phyloP scores from a whole-genome alignment of 1,140 invertebrate species.

The Cyphomyrmex costatus region DNA sequence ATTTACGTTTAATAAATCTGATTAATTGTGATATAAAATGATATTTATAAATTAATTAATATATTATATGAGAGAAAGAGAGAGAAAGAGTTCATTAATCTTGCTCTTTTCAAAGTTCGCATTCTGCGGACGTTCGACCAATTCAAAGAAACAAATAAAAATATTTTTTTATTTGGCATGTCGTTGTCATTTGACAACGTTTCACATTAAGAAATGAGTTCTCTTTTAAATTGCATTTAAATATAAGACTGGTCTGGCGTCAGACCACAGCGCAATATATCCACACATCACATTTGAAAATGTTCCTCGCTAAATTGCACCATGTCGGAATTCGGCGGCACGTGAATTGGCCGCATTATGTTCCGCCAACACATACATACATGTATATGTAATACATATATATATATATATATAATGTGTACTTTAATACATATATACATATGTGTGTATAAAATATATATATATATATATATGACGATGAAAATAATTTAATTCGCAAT shows the following conservation, averaged over 20 bases:
- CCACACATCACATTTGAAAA: not conserved
- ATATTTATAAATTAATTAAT: not conserved
- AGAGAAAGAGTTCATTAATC: not conserved
- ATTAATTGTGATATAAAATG: conserved; percentile 2
- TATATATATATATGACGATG: conserved; percentile 17
- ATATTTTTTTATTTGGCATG: not conserved
- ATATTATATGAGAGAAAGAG: too few relatives aligned
- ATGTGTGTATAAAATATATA: not conserved
- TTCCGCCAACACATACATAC: not conserved
- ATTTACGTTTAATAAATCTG: not conserved
- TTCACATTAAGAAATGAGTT: not conserved
- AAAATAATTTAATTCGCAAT: conserved; percentile 64
- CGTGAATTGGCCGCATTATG: conserved; percentile 53
- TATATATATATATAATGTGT: not conserved
- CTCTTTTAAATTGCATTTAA: conserved; percentile 4
- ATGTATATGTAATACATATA: too few relatives aligned
- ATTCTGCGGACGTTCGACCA: not conserved
- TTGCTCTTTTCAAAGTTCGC: not conserved
- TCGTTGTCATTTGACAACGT: not conserved
- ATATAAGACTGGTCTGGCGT: too few relatives aligned
- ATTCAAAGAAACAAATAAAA: not conserved
- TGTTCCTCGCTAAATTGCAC: conserved; percentile 35
- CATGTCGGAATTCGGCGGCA: conserved; percentile 41
- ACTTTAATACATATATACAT: not conserved
- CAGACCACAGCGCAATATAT: not conserved